A percentile compares a stretch with the other conserved stretches of the same genome.
Conservation (phyloP, 2,113 vertebrate species). For the Semnornis frantzii region DNA sequence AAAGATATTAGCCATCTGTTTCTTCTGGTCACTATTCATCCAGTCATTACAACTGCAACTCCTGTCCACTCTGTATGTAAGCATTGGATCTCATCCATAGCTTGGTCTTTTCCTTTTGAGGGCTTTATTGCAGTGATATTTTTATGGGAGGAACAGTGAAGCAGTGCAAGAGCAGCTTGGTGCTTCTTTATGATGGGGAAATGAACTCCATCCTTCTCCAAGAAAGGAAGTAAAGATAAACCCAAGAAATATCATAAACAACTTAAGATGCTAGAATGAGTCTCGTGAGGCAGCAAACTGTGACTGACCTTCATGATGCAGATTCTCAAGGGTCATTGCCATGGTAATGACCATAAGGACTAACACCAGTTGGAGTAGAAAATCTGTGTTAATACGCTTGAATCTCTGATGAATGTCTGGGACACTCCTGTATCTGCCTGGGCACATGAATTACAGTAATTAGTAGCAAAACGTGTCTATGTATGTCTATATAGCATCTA, state of each 20-base stretch:
- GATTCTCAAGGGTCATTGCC: background rate
- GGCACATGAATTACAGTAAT: background rate
- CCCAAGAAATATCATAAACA: background rate
- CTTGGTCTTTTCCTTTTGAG: background rate
- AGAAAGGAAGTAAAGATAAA: background rate
- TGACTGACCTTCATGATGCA: background rate
- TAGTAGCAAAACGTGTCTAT: too few relatives aligned
- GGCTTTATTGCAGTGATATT: background rate
- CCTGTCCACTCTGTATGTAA: fast-evolving
- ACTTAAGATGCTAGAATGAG: background rate
- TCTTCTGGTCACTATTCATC: background rate
- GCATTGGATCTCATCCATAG: background rate
- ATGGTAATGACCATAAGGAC: too few relatives aligned
- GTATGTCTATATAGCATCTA: too few relatives aligned
- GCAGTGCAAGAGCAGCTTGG: background rate
- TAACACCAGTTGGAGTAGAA: background rate
- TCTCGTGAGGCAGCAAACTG: background rate
- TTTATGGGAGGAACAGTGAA: background rate
- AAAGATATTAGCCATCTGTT: background rate
- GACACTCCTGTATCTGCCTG: background rate
- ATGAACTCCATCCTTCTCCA: background rate
- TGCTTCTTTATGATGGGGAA: background rate
- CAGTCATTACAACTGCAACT: background rate
- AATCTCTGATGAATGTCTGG: background rate
- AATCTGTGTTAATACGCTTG: background rate